phyloP scores from a whole-genome alignment of 2,113 vertebrate species.

The Centrocercus urophasianus region DNA sequence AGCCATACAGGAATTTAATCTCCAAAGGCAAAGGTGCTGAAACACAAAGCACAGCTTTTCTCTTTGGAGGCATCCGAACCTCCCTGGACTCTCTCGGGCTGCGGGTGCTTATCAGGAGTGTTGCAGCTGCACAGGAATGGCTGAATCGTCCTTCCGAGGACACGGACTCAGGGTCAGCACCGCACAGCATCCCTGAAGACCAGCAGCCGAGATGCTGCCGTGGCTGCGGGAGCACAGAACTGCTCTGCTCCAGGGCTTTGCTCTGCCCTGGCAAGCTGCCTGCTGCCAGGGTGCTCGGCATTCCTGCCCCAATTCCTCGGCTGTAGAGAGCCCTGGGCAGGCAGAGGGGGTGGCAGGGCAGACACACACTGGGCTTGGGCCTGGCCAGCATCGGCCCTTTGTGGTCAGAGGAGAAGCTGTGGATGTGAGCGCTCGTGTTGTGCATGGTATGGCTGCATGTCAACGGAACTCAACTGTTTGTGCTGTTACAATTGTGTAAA shows the following conservation, averaged over 20 bases:
- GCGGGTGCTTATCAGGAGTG: not conserved
- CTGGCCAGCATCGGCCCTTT: not conserved
- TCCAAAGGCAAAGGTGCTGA: not conserved
- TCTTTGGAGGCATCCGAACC: not conserved
- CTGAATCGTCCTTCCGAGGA: not conserved
- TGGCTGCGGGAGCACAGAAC: not conserved
- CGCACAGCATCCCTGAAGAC: not conserved
- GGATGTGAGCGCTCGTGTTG: not conserved
- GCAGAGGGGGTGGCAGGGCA: not conserved
- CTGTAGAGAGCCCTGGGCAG: too few relatives aligned
- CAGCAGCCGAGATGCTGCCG: too few relatives aligned
- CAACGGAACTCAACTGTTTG: not conserved
- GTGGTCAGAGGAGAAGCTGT: not conserved
- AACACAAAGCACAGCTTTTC: not conserved
- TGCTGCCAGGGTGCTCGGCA: not conserved
- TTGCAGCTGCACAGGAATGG: not conserved
- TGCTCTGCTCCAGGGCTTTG: not conserved
- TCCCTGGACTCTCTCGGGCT: not conserved
- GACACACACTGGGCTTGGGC: not conserved
- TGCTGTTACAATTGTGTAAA: not conserved
- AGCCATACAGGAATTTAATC: too few relatives aligned
- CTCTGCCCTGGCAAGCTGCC: not conserved
- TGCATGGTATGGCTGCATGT: conserved; percentile 17
- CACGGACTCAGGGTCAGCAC: not conserved
- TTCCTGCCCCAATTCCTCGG: not conserved